Evolutionary conservation across 2,113 vertebrate genomes (phyloP), one percentile per base, ranked within the genome.

Genomic region (Callospermophilus lateralis): DNA sequence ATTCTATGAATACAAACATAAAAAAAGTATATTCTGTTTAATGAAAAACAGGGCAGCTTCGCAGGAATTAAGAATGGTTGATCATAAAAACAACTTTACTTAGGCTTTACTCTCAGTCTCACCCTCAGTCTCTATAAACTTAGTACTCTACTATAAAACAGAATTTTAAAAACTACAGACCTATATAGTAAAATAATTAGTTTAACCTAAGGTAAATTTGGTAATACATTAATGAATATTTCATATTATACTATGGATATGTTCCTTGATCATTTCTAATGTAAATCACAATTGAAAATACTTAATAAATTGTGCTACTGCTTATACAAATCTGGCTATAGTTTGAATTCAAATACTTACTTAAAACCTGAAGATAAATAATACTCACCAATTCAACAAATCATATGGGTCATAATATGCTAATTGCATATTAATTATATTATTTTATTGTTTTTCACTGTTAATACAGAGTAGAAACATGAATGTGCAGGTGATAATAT

Each of bases 361-460:
- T 96, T 22, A 84, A 61, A 92, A 48, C 19, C 45, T 97, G 70
- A 94, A 96, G 55, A 77, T 93, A 92, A 91, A 3, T 74, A 45
- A 24, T 17, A 51, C 19, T 58, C 15, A 87, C 6, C 34, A 93
- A 93, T 94, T 84, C 58, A 92, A 39, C 37, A 89, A 95, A 76
- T 65, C n/a, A 85, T 30, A n/a, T 73, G 39, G 10, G 48, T 83
- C 32, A 72, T 63, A 84, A 34, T 8, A 26, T 48, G 10, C 7
- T 80, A 94, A 92, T 81, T 28, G 4, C 13, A 28, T 53, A 48
- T 65, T 86, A 26, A 32, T 48, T 92, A 74, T 85, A 61, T 81
- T 77, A 58, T 58, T 85, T 5, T 45, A 26, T 94, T 83, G 9
- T 67, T 53, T 96, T 84, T n/a, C 55, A 89, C 8, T 84, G 19